Evolutionary conservation across 2,888 invertebrate genomes (phyloP).

Genomic region (Cephus runcator): DNA sequence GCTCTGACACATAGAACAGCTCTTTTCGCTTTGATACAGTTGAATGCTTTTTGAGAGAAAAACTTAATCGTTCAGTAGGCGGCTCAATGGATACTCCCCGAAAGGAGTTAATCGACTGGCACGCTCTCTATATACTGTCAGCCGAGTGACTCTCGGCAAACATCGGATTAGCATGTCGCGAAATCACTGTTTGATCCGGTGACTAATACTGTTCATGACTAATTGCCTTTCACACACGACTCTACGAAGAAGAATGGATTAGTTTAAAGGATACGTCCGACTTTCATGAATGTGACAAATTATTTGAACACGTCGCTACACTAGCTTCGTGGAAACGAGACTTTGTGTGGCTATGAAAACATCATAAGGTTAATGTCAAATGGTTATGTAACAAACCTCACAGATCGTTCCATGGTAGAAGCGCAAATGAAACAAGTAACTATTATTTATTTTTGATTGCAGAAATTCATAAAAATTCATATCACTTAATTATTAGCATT

Average conservation of each 20-base stretch:
- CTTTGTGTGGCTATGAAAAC: neutral
- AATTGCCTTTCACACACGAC: neutral
- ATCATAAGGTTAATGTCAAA: neutral
- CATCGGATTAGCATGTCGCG: neutral
- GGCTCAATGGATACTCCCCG: neutral
- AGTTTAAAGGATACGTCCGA: neutral
- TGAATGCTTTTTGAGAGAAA: neutral
- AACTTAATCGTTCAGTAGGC: neutral
- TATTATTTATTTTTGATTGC: neutral
- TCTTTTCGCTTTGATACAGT: neutral
- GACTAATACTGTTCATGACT: neutral
- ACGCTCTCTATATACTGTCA: neutral
- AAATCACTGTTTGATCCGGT: neutral
- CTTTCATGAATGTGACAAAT: neutral
- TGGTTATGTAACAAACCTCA: neutral
- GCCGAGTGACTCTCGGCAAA: neutral
- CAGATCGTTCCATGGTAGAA: neutral
- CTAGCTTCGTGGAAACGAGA: neutral
- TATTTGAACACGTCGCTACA: neutral
- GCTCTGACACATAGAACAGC: neutral
- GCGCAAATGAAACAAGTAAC: neutral
- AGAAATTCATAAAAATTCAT: neutral
- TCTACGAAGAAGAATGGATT: neutral
- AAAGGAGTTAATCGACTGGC: neutral
- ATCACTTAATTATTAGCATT: neutral